Evolutionary conservation across 1,140 invertebrate species (phyloP), one percentile per base, ranked within the genome.

Genomic region (Brachionus angularis): DNA sequence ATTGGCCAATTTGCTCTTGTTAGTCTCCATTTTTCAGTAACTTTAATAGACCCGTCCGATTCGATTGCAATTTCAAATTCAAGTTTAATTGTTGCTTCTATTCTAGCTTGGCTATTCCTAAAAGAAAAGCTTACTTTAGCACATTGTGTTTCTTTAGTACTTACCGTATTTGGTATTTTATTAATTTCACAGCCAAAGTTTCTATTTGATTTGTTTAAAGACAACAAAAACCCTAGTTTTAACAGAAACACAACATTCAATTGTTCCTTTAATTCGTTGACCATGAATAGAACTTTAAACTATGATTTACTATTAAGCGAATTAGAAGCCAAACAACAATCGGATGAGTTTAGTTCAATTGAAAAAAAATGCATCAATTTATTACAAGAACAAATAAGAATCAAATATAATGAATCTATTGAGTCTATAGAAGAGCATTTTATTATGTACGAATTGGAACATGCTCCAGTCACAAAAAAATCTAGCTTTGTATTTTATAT

Each of bases 101-200:
- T 67, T 16, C 27, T 67, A 14, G 31, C 62, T 21, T 23, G 62
- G 14, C 10, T 67, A 18, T 47, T 67, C 18, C 16, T 67, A 34
- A 67, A 67, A n/a, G 62, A 67, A 67, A 67, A 67, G 14, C 21
- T 67, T 4, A 67, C 62, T 46, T 7, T 67, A 7, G 31, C 62
- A 0, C 62, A 67, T 21, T 18, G 44, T 18, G 7, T 67, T 10
- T 36, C 42, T 34, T 18, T 50, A 16, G 1, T 67, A n/a, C 23
- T 67, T 25, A 67, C 42, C 12, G 46, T 67, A 12, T 31, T 33
- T 31, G 62, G 62, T 12, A 42, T 67, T n/a, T 50, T 67, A 10
- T 67, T 67, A 21, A 46, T 67, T 14, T 29, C 46, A 3, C 27
- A 42, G 27, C 62, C 62, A 21, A 25, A 36, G 14, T 67, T 67